Base-by-base conservation (phyloP, 2,797 vertebrate genomes). In the Gymnothorax javanicus region DNA sequence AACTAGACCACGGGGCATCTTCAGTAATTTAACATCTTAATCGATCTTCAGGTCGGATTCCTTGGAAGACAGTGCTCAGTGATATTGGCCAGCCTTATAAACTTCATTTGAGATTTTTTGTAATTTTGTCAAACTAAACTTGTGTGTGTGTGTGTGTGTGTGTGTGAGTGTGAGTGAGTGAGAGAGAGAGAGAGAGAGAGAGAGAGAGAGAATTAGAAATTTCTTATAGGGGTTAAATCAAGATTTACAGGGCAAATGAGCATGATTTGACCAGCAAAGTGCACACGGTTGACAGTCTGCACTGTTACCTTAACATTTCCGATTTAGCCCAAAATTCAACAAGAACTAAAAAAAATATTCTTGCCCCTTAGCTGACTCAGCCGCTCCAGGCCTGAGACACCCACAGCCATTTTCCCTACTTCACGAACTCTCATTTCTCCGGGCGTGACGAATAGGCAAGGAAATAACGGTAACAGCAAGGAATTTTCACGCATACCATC, bases 381-480 rank as follows among this genome's bases (percentile, higher is more conserved):
- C 54, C 81, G 57, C 60, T 83, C 57, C 57, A 58, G 57, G 82
- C 82, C 12, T 59, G 15, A 60, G 33, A 52, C 82, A 60, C n/a
- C 23, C 57, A 58, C 56, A 58, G 82, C 52, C 52, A 83, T 83
- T 83, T 83, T 33, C 56, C 82, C 7, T 33, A 25, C 13, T 25
- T 83, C 60, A 5, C 13, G 15, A 8, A 82, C 52, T 58, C 54
- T 8, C 20, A n/a, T 82, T 58, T 15, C 82, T 83, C 57, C 15
- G 17, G 57, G 82, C 82, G 11, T 11, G 57, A 27, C 20, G 20
- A 82, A 52, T 58, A 82, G 56, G 82, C 52, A 52, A 83, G 56
- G 56, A 59, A 83, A 83, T 58, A 83, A 83, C 77, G 52, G 57
- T 12, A 83, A 59, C 8, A 83, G 73, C 27, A 25, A 60, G 23